Evolutionary conservation across 2,888 invertebrate genomes (phyloP), one percentile per base, ranked within the genome.

Genomic region (Leptopterna dolabrata): DNA sequence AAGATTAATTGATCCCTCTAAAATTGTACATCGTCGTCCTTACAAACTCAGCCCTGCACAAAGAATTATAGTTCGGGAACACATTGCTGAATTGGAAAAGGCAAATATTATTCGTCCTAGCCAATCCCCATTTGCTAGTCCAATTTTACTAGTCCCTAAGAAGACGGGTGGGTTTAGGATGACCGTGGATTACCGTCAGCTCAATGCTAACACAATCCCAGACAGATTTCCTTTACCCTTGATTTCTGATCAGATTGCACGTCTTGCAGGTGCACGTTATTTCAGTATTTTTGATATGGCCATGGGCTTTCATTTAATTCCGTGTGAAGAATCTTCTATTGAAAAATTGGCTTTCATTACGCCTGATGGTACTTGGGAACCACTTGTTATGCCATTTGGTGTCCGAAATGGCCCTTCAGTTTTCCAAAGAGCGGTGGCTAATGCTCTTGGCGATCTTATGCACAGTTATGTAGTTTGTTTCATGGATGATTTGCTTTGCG

Each of bases 371-470:
- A 16, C 24, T 9, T 82, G 82, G 85, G 73, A 73, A 24, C 71
- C 19, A 19, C 14, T 76, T 11, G n/a, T 73, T 27, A 85, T 73
- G 85, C 85, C 73, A 11, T 85, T 73, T 85, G 85, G 73, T 11
- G 47, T 85, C 4, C 1, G 91, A 91, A 91, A 91, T 45, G 91
- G 90, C 0, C 90, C 90, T 0, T 86, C 90, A 0, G 89, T 90
- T 0, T 91, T 91, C 73, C 91, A 91, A 71, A 87, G 90, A 11
- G 91, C 87, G 84, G 89, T 92, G 0, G 91, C 89, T 27, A 89
- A 89, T 24, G 90, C 91, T 9, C 91, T 91, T 47, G 47, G 89
- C 63, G 90, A 90, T 0, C 83, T 91, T 0, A 89, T 90, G 1
- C 51, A 73, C 0, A 51, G 89, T 70, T 89, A 76, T 89, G 90